Base-by-base conservation (phyloP, 2,797 vertebrate species). In the Aselliscus stoliczkanus region DNA sequence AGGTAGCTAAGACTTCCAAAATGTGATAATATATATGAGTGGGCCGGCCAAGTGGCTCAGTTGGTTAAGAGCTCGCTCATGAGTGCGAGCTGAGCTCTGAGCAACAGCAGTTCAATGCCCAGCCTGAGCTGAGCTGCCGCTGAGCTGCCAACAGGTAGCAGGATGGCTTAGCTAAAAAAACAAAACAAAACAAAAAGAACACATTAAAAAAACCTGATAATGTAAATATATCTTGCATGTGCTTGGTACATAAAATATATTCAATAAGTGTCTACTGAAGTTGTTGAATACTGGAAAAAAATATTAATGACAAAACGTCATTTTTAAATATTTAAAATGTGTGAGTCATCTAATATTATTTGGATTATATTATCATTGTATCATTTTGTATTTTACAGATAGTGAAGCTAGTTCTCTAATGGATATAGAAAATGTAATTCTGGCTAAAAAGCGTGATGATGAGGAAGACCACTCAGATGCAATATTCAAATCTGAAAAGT, bases 401-500 rank as follows among this genome's bases (percentile, higher is more conserved):
- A 99, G 98, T 93, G 97, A 84, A 77, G 3, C 73, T 27, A 99
- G 98, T 97, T 98, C 98, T 56, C 50, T 96, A n/a, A 97, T 94
- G 44, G 97, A 99, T 83, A 82, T 93, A 14, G 99, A 98, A 93
- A 93, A 72, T 3, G 69, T 98, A 92, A 97, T 96, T 92, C 89
- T 98, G 69, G 50, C 96, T 92, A 96, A 83, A 94, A 97, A 94
- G 81, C 96, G 87, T 0, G 62, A 98, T 64, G 98, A 98, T 13
- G 85, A 97, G n/a, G 97, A 98, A 92, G 69, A 97, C 7, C 97
- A 96, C 11, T 76, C 98, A 76, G 98, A 98, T 83, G 62, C 97
- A 39, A 97, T 99, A 92, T 25, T 99, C 52, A 98, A 98, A 81
- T 99, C 99, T 25, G 98, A 99, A 70, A 98, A 96, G n/a, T 99